Percentiles rank a stretch among this genome's conserved stretches.
Evolutionary conservation across 35 echinoderm and acorn worm genomes (phyloP).

Genomic region (Chiridota heheva): DNA sequence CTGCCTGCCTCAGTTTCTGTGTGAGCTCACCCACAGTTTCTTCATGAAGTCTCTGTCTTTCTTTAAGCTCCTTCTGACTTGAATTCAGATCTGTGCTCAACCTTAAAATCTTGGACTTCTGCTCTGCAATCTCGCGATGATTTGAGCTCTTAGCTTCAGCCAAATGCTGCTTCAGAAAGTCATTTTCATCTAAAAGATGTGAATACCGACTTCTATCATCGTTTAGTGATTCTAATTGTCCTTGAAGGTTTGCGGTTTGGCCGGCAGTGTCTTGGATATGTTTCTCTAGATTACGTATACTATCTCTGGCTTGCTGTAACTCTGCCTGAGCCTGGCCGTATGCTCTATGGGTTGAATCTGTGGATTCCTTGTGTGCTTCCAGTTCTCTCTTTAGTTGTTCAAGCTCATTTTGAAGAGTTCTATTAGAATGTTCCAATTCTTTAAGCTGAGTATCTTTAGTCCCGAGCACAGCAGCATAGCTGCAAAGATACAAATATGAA

Average conservation of each 20-base stretch:
- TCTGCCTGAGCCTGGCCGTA: slow-evolving; percentile 53
- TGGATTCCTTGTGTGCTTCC: not conserved
- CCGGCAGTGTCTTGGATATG: slow-evolving; percentile 69
- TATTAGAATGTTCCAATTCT: slow-evolving; percentile 51
- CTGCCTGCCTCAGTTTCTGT: slow-evolving; percentile 49
- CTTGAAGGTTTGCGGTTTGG: slow-evolving; percentile 89
- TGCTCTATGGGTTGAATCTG: not conserved
- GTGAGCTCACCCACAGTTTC: slow-evolving; percentile 35
- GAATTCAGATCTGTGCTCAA: slow-evolving; percentile 69
- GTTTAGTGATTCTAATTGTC: slow-evolving; percentile 86
- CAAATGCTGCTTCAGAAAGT: slow-evolving; percentile 59
- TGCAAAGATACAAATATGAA: not conserved
- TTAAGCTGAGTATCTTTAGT: slow-evolving; percentile 41
- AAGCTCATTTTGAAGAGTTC: slow-evolving; percentile 53
- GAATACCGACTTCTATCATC: slow-evolving; percentile 69
- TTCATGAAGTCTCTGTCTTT: slow-evolving; percentile 67
- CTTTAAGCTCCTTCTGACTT: slow-evolving; percentile 76
- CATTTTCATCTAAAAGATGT: slow-evolving; percentile 79
- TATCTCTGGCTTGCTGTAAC: slow-evolving; percentile 29
- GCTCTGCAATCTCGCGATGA: slow-evolving; percentile 79
- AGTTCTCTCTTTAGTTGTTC: slow-evolving; percentile 36
- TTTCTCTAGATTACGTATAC: slow-evolving; percentile 43
- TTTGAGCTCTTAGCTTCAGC: slow-evolving; percentile 69
- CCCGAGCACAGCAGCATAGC: slow-evolving; percentile 18
- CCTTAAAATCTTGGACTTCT: slow-evolving; percentile 65